Conservation (phyloP, 2,113 vertebrate genomes). For the Eulemur rufifrons region DNA sequence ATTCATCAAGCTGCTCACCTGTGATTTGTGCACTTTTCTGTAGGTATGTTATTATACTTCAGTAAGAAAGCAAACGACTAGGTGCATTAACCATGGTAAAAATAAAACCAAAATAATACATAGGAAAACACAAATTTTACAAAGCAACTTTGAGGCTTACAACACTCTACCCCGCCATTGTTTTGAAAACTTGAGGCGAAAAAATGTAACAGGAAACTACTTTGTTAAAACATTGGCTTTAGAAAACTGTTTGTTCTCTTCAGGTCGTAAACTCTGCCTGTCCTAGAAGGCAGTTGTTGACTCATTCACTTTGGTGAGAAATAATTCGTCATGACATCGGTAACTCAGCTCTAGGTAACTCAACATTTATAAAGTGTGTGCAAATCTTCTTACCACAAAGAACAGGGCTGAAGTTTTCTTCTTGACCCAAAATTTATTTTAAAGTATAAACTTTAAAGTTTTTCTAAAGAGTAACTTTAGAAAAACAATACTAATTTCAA, state of each 20-base stretch:
- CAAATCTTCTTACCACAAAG: background rate
- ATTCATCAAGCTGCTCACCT: background rate
- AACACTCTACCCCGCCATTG: too few relatives aligned
- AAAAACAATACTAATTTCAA: background rate
- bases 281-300: background rate
- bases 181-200: background rate
- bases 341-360: background rate
- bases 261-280: background rate
- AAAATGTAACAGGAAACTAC: background rate
- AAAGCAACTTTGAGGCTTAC: background rate
- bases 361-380: background rate
- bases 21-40: background rate
- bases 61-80: background rate
- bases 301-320: background rate
- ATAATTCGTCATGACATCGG: background rate
- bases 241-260: background rate
- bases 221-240: background rate
- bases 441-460: background rate
- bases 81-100: background rate
- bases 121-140: background rate
- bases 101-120: background rate
- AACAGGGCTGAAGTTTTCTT: background rate
- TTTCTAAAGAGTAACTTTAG: background rate
- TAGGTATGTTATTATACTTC: background rate
- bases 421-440: background rate